Evolutionary conservation across 2,113 vertebrate genomes (phyloP).

Genomic region (Podiceps cristatus): DNA sequence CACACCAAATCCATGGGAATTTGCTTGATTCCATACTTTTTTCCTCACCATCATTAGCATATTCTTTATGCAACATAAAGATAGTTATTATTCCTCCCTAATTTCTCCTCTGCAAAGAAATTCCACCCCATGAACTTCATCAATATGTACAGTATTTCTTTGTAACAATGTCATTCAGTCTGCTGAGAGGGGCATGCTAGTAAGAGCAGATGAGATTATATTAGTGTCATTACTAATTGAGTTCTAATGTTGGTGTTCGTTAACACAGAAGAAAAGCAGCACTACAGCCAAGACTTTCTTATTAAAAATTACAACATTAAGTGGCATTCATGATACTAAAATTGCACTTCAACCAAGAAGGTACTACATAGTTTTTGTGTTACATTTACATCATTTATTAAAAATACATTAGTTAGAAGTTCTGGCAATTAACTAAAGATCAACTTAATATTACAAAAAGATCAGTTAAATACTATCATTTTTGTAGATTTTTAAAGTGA

Average conservation of each 20-base stretch:
- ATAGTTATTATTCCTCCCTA: neutral
- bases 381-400: neutral
- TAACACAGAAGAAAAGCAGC: neutral
- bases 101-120: neutral
- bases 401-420: neutral
- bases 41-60: neutral
- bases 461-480: neutral
- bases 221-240: constrained; percentile 27
- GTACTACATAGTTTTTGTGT: neutral
- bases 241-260: constrained; percentile 8
- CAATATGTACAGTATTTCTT: neutral
- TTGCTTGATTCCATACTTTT: neutral
- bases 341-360: neutral
- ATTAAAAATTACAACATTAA: neutral
- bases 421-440: neutral
- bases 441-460: neutral
- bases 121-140: neutral
- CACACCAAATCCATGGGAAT: neutral
- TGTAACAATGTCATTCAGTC: neutral
- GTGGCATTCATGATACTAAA: neutral
- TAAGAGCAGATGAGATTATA: constrained; percentile 19
- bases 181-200: neutral
- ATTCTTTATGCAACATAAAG: neutral
- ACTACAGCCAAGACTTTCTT: neutral
- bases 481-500: neutral